phyloP scores from a whole-genome alignment of 2,797 vertebrate species.

The Sebastes oblongus region DNA sequence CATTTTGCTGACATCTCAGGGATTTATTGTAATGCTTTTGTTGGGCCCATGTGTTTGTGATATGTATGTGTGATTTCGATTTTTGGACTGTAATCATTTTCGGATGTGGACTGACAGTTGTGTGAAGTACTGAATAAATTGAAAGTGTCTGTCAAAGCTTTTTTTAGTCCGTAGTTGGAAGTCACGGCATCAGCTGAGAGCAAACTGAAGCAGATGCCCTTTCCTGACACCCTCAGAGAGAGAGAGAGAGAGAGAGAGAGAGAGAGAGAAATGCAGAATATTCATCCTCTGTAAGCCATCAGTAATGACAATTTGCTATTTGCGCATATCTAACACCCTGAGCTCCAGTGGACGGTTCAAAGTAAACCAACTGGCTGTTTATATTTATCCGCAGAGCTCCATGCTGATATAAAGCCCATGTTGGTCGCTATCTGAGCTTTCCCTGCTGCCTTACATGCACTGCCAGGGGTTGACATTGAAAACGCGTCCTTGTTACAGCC shows the following conservation, averaged over 20 bases:
- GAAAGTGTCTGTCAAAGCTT: slow-evolving; percentile 50
- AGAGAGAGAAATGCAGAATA: slow-evolving; percentile 25
- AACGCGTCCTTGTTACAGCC: slow-evolving; percentile 35
- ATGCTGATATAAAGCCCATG: slow-evolving; percentile 46
- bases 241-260: slow-evolving; percentile 2
- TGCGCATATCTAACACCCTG: slow-evolving; percentile 43
- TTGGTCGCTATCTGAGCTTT: slow-evolving; percentile 39
- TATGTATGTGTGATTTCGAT: not conserved
- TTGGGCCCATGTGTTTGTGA: not conserved
- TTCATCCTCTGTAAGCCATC: slow-evolving; percentile 51
- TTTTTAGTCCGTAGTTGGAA: slow-evolving; percentile 50
- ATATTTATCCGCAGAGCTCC: slow-evolving; percentile 54
- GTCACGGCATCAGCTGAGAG: slow-evolving; percentile 54
- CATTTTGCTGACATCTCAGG: not conserved
- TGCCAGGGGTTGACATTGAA: slow-evolving; percentile 50
- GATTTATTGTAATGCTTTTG: not conserved
- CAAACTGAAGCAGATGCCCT: slow-evolving; percentile 60
- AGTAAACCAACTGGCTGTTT: slow-evolving; percentile 63
- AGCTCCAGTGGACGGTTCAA: slow-evolving; percentile 41
- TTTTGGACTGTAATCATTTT: not conserved
- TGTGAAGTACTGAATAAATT: slow-evolving; percentile 45
- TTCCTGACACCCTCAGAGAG: slow-evolving; percentile 42
- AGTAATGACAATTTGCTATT: slow-evolving; percentile 66
- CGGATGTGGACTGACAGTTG: slow-evolving; percentile 22
- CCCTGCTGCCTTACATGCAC: slow-evolving; percentile 9